phyloP scores from a whole-genome alignment of 2,888 invertebrate genomes.

The Drosophila nr. fundita region DNA sequence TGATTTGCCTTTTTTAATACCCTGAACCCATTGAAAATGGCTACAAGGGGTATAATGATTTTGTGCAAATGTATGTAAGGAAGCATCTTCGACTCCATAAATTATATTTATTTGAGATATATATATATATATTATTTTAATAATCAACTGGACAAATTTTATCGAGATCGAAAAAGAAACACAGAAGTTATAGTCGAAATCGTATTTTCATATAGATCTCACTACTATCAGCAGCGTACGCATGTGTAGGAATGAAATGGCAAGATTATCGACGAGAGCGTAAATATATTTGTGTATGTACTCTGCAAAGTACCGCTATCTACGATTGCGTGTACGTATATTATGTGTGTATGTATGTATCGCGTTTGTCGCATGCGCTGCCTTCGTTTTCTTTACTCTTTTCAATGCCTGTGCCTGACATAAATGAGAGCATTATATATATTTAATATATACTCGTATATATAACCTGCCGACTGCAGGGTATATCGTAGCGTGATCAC shows the following conservation, averaged over 20 bases:
- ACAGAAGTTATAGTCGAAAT: not conserved
- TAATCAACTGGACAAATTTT: not conserved
- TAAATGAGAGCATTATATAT: not conserved
- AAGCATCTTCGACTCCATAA: not conserved
- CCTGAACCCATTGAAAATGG: not conserved
- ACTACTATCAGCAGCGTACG: not conserved
- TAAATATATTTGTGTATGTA: not conserved
- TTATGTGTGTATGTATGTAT: not conserved
- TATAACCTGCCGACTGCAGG: not conserved
- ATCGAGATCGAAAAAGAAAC: not conserved
- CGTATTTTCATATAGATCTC: not conserved
- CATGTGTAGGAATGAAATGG: not conserved
- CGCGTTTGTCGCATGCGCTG: not conserved
- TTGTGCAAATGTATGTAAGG: not conserved
- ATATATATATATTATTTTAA: no score
- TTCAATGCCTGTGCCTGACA: not conserved
- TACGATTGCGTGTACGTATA: not conserved
- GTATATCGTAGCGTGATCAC: not conserved
- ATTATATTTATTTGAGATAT: no score
- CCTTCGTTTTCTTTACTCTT: not conserved
- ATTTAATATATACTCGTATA: not conserved
- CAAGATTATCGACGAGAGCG: not conserved
- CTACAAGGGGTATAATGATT: not conserved
- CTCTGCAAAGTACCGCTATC: not conserved
- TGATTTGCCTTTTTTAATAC: constrained; percentile 24